Evolutionary conservation across 2,888 invertebrate genomes (phyloP).

Genomic region (Dryomyza anilis): DNA sequence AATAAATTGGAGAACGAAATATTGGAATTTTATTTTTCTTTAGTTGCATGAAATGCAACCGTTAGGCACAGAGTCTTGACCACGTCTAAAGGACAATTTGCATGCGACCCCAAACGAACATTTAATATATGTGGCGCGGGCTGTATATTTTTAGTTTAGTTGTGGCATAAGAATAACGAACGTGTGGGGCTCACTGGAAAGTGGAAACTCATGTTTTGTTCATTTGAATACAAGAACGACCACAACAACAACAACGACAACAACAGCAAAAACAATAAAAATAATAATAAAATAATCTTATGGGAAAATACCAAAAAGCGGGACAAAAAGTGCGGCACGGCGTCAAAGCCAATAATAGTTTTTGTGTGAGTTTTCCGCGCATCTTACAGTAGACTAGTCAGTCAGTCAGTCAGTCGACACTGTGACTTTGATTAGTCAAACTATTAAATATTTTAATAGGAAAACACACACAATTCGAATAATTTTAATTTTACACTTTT

Average conservation of each 20-base stretch:
- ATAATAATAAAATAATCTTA: constrained; percentile 26
- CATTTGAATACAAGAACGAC: background rate
- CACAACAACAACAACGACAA: no score
- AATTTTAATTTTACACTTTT: no score
- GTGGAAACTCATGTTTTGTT: constrained; percentile 29
- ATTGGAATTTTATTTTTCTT: no score
- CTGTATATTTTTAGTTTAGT: constrained; percentile 46
- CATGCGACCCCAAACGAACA: constrained; percentile 39
- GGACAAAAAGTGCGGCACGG: no score
- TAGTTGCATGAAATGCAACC: constrained; percentile 36
- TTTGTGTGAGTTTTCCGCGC: no score
- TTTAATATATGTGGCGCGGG: constrained; percentile 36
- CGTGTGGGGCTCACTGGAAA: constrained; percentile 27
- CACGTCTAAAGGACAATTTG: constrained; percentile 54
- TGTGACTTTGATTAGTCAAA: background rate
- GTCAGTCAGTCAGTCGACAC: background rate
- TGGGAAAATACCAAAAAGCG: background rate
- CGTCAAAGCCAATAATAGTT: no score
- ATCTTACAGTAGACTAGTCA: no score
- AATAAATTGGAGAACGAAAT: no score
- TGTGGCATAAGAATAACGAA: constrained; percentile 43
- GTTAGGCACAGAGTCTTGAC: constrained; percentile 52
- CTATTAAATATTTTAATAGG: no score
- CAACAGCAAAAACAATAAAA: constrained; percentile 10
- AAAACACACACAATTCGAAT: no score